A percentile compares a stretch with the other conserved stretches of the same genome.
These are phyloP conservation scores for Drosophila suzukii DNA, from an alignment of 1,140 invertebrate genomes.

Conservation along the genomic window DNA sequence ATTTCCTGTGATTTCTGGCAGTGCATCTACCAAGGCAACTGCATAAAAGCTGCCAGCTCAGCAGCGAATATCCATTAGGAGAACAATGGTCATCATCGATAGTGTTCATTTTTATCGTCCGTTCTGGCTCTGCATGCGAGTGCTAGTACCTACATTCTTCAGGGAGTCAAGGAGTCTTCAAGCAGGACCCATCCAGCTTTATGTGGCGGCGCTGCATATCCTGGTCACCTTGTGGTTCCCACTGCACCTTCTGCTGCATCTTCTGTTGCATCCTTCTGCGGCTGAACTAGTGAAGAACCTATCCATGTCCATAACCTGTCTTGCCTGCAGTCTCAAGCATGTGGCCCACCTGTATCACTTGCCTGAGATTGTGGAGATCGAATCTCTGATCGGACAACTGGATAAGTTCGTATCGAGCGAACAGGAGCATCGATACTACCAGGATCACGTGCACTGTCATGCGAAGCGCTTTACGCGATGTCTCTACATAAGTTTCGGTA, in stretches of 20 bases:
- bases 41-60: constrained; percentile 27
- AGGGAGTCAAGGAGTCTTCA: neutral
- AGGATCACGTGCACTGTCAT: constrained; percentile 10
- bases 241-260: constrained; percentile 47
- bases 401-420: constrained; percentile 32
- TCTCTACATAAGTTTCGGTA: constrained; percentile 34
- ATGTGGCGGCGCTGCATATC: constrained; percentile 27
- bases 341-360: constrained; percentile 32
- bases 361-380: constrained; percentile 45
- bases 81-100: constrained; percentile 38
- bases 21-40: neutral
- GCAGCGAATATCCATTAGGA: neutral
- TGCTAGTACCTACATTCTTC: constrained; percentile 51
- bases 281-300: constrained; percentile 50
- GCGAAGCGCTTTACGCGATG: constrained; percentile 33
- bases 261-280: constrained; percentile 22
- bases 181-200: constrained; percentile 1
- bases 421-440: constrained; percentile 41
- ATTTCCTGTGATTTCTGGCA: neutral
- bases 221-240: constrained; percentile 56
- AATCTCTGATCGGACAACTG: constrained; percentile 26
- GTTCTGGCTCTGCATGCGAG: constrained; percentile 55
- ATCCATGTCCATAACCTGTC: constrained; percentile 34
- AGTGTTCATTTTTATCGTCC: constrained; percentile 55
- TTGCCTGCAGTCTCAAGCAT: constrained; percentile 57